Percentiles rank a stretch among this genome's conserved stretches.
These are phyloP conservation scores for Myrmecobius fasciatus DNA, from an alignment of 2,113 vertebrate genomes.

Conservation along the genomic window DNA sequence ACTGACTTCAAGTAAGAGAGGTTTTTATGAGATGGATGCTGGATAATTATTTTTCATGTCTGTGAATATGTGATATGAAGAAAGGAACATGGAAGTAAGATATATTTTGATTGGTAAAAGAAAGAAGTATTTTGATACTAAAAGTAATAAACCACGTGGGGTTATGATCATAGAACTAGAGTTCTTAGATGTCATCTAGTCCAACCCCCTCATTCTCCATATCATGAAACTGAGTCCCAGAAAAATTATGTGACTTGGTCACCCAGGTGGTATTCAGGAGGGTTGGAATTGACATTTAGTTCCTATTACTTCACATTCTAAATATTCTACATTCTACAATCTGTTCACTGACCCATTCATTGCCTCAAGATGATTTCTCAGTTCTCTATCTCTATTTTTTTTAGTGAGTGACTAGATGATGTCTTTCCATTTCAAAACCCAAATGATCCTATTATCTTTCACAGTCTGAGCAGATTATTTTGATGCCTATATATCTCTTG, in stretches of 20 bases:
- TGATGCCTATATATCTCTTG: constrained; percentile 33
- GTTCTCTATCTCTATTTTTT: not conserved
- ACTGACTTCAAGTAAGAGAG: not conserved
- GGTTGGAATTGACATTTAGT: not conserved
- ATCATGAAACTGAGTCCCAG: not conserved
- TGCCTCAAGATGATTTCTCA: not conserved
- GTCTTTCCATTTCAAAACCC: not conserved
- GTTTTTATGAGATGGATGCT: not conserved
- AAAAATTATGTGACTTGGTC: not conserved
- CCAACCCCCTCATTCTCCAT: not conserved
- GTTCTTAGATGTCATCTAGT: not conserved
- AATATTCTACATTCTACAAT: not conserved
- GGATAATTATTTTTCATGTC: not conserved
- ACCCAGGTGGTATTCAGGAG: not conserved
- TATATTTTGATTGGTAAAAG: not conserved
- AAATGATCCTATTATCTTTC: not conserved
- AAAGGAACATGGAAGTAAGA: not conserved
- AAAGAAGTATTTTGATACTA: not conserved
- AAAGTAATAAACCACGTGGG: not conserved
- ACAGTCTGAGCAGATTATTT: constrained; percentile 10
- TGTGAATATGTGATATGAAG: not conserved
- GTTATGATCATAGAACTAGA: not conserved
- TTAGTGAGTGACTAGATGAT: not conserved
- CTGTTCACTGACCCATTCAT: not conserved
- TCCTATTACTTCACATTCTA: not conserved